Base-by-base conservation (phyloP, 1,140 invertebrate genomes). In the Spodoptera litura region DNA sequence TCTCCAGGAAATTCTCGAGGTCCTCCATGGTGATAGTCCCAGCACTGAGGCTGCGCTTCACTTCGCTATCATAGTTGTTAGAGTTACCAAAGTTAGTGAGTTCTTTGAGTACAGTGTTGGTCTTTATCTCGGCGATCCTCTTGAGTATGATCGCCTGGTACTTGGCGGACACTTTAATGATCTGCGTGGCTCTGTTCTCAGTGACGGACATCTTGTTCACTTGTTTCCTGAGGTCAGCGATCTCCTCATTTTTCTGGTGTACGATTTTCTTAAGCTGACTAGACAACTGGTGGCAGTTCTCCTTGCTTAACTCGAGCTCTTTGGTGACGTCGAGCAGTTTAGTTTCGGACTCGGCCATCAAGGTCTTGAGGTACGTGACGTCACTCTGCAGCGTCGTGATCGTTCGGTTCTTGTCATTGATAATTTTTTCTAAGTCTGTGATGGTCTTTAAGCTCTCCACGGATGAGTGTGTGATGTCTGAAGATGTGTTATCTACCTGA, bases 101-200 rank as follows among this genome's bases (percentile, higher is more conserved):
- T 76, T 94, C 93, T 53, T 93, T 93, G 31, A 94, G 74, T 0
- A 92, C 90, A 0, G 90, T 90, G 75, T 91, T 93, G 1, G 87
- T 89, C 78, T 94, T 94, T 15, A 94, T 92, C 81, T 94, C 92
- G 0, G 91, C 91, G 56, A 94, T 91, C 72, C 91, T 86, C 78
- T 91, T 94, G 5, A 94, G 78, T 84, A 94, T 94, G 20, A 94
- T 94, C 27, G 92, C 91, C 72, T 94, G 92, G 72, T 94, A 94
- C 73, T 91, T 93, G 1, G 92, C 90, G 0, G 92, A 94, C 1
- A 94, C 88, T 81, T 93, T 94, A 9, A 94, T 93, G 55, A 94
- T 94, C 85, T 94, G 92, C 4, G 78, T 89, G 2, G 91, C 91
- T 49, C 91, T 84, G 38, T 87, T 93, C 82, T 94, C 92, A 1